Base-by-base conservation (phyloP, 2,113 vertebrate species). In the Atractosteus spatula region DNA sequence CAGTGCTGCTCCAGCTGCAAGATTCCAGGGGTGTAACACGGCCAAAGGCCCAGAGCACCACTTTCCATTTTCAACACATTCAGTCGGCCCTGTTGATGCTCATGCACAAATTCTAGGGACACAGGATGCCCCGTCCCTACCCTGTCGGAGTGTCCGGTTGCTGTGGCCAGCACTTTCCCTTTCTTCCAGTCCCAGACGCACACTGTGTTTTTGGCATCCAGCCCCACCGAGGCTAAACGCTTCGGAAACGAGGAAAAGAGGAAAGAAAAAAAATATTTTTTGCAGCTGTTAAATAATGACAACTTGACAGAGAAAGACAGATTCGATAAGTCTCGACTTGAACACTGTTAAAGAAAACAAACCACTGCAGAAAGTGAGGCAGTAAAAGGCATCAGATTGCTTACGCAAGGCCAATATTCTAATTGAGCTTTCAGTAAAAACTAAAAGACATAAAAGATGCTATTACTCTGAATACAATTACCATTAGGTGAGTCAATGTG, bases 111-210 rank as follows among this genome's bases (percentile, higher is more conserved):
- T 29, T 29, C 1, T 29, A 29, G 29, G 29, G 29, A 2, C 29
- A 29, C 29, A 29, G 1, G 29, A 29, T 2, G 29, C 2, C 29
- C 29, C 29, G 29, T 29, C 71, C 74, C 89, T 92, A 94, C 93
- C 92, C 93, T 86, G 80, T 94, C 92, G 0, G 95, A 98, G 86
- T 99, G 97, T 80, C 97, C 97, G 0, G 95, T 96, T 13, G 97
- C 96, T 6, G 94, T 94, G 62, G 96, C 96, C 71, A 99, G 85
- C 54, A 96, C 91, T 69, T 94, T 93, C 74, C 97, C 97, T 84
- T 91, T 95, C 82, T 90, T 96, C 97, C 97, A 99, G 79, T 99
- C 97, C 97, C 97, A 99, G 67, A 99, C 85, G 70, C 96, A 98
- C 74, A 97, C 83, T 0, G 95, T 98, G 79, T 99, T 99, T 89